These are phyloP conservation scores for Plectropomus leopardus DNA, from an alignment of 2,113 vertebrate genomes.

Conservation along the genomic window DNA sequence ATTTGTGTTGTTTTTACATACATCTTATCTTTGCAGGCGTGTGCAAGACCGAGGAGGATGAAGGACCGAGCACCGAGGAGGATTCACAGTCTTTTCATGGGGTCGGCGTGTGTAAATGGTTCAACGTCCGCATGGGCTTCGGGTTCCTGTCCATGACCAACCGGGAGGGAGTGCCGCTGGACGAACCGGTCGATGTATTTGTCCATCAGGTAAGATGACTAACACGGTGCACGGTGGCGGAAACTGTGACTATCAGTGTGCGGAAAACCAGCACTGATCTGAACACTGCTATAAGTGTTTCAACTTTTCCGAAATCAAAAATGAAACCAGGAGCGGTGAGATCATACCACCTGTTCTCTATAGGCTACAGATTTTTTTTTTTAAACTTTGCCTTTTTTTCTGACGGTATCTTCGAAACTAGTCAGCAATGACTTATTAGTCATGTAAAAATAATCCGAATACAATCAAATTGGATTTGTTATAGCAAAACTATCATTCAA, in stretches of 20 bases:
- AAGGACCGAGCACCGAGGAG: slow-evolving; percentile 89
- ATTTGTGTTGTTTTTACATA: neutral
- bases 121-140: slow-evolving; percentile 99
- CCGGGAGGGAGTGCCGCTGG: slow-evolving; percentile 91
- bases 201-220: slow-evolving; percentile 94
- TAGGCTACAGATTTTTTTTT: neutral
- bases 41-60: slow-evolving; percentile 88
- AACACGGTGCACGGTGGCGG: no score
- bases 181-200: slow-evolving; percentile 96
- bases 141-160: slow-evolving; percentile 98
- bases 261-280: neutral
- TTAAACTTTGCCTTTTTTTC: no score
- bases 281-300: neutral
- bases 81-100: slow-evolving; percentile 88
- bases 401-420: neutral
- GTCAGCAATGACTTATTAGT: neutral
- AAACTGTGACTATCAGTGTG: neutral
- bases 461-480: no score
- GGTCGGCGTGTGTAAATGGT: slow-evolving; percentile 96
- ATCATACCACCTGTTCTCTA: slow-evolving; percentile 28
- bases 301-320: neutral
- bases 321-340: neutral
- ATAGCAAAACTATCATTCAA: no score
- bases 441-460: neutral
- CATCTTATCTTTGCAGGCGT: slow-evolving; percentile 84